Evolutionary conservation across 2,113 vertebrate species (phyloP), one percentile per base, ranked within the genome.

Genomic region (Sylvia atricapilla): DNA sequence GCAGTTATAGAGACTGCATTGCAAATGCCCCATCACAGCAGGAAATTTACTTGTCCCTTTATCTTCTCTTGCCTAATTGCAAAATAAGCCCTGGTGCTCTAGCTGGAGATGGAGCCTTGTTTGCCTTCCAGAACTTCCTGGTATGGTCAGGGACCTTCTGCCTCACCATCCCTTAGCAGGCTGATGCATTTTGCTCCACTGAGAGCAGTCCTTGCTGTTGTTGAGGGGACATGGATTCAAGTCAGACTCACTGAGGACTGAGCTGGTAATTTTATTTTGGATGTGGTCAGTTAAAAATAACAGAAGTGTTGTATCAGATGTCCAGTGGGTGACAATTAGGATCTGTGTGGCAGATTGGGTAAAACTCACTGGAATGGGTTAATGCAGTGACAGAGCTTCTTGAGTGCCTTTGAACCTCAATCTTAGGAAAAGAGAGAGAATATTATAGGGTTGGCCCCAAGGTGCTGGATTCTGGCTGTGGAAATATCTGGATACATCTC

Each of bases 1-100:
- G 73, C 86, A 89, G 84, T 94, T 95, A 81, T 58, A 92, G 78
- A 59, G 77, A 94, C 69, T 84, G 43, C 81, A 56, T 50, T 81
- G 64, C 64, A 73, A 69, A 86, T 77, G 47, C 37, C 85, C 55
- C 46, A 77, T 90, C 91, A 91, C 90, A 96, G 96, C 94, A 94
- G 91, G 94, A 97, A 96, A 94, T 93, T 82, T 90, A 39, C 86
- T 93, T 84, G 50, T 87, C 91, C 76, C 80, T 95, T 91, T 96
- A 91, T 96, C 92, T 94, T 87, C 67, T 63, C 70, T 69, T 93
- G 92, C 84, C 89, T 96, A 88, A 89, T 96, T 94, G 87, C 89
- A 53, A 66, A 95, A 80, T 89, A 68, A 59, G 63, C 53, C 72
- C 63, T 44, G 23, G 25, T 84, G 52, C 73, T 68, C 58, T 85